phyloP scores from a whole-genome alignment of 1,140 invertebrate species.

The Penaeus chinensis region DNA sequence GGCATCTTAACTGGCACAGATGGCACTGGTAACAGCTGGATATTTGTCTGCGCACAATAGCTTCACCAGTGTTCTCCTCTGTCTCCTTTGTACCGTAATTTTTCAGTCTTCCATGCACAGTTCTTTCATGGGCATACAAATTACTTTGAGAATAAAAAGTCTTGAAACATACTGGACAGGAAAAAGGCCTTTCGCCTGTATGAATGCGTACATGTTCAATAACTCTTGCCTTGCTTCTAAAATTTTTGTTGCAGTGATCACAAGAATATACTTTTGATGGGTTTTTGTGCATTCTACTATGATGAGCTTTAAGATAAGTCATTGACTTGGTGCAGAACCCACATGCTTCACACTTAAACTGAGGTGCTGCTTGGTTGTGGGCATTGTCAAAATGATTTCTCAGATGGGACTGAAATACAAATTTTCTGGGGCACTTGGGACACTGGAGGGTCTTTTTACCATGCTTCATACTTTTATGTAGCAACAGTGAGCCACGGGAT shows the following conservation, averaged over 20 bases:
- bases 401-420: slow-evolving; percentile 29
- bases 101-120: slow-evolving; percentile 1
- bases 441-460: slow-evolving; percentile 28
- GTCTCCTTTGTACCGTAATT: slow-evolving; percentile 4
- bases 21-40: slow-evolving; percentile 16
- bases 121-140: slow-evolving; percentile 25
- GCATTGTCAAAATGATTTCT: slow-evolving; percentile 33
- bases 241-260: background rate
- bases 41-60: background rate
- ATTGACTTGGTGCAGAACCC: slow-evolving; percentile 35
- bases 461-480: slow-evolving; percentile 46
- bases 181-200: background rate
- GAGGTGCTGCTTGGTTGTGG: background rate
- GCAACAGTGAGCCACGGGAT: slow-evolving; percentile 6
- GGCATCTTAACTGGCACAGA: slow-evolving; percentile 1
- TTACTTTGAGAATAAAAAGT: slow-evolving; percentile 31
- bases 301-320: slow-evolving; percentile 24
- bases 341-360: slow-evolving; percentile 36
- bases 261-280: slow-evolving; percentile 12
- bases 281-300: slow-evolving; percentile 9
- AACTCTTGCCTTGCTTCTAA: slow-evolving; percentile 13
- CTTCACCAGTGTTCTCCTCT: background rate
- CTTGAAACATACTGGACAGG: slow-evolving; percentile 1
- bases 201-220: slow-evolving; percentile 18
- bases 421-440: slow-evolving; percentile 33